Evolutionary conservation across 2,113 vertebrate species (phyloP).

Genomic region (Nanger granti): DNA sequence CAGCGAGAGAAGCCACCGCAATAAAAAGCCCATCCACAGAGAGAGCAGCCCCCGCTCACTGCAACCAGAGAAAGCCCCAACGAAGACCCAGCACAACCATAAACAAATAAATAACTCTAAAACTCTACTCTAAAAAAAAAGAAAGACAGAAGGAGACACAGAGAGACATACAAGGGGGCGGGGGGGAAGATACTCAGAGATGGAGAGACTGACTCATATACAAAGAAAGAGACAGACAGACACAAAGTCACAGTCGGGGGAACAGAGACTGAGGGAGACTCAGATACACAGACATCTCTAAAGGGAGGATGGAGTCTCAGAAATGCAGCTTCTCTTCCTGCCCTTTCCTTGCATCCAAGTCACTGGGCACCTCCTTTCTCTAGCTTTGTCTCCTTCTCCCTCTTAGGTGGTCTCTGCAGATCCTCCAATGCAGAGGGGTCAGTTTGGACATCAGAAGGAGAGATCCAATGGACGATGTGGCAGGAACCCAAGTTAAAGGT

Average conservation of each 20-base stretch:
- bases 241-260: neutral
- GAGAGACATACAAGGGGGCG: neutral
- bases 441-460: neutral
- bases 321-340: neutral
- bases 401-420: neutral
- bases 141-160: too few species aligned
- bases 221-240: neutral
- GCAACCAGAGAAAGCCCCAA: neutral
- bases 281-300: neutral
- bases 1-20: neutral
- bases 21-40: neutral
- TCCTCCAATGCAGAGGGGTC: neutral
- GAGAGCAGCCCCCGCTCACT: neutral
- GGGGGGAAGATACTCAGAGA: neutral
- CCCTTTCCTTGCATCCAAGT: neutral
- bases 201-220: neutral
- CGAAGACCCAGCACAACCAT: neutral
- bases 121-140: neutral
- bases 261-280: neutral
- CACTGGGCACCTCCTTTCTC: neutral
- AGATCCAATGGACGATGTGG: neutral
- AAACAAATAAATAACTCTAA: neutral
- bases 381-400: neutral
- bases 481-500: neutral
- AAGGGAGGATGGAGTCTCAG: neutral